Base-by-base conservation (phyloP, 2,888 invertebrate genomes). In the Leucozona laternaria region DNA sequence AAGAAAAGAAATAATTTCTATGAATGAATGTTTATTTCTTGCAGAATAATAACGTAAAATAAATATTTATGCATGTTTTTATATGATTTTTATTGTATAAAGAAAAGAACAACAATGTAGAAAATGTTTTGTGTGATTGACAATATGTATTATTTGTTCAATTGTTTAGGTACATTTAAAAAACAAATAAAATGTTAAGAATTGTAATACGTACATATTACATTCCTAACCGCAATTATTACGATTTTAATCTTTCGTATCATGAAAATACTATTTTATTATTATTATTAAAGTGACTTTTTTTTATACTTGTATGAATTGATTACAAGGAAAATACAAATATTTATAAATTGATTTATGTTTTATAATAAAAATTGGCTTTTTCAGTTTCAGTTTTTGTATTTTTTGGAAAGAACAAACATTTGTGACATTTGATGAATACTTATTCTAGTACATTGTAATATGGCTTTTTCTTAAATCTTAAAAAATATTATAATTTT, bases 351-450 rank as follows among this genome's bases (percentile, higher is more conserved):
- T 66, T 48, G 45, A 40, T 58, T 68, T 70, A 50, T 68, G 20
- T 64, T 45, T 45, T 58, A 80, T 70, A 84, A 84, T 87, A 84
- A 81, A 83, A 83, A 68, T 87, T 86, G 85, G 80, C 80, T 80
- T 85, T 78, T 45, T 37, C 37, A 37, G 37, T 84, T 78, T 73
- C 77, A 84, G 68, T 79, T 87, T 55, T 73, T 70, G 45, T 62
- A 62, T 50, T 77, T 77, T 73, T 79, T 82, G 73, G 77, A 82
- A 79, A 82, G 78, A 82, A 81, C 82, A 82, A 75, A 79, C 71
- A 71, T 43, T 88, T 85, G 78, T 79, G 78, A 82, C 78, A 79
- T 70, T 82, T 82, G 62, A 75, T 82, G 71, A 86, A 77, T 75
- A 48, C 82, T 86, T 86, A 86, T 68, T n/a, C 68, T 68, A 68